Conservation (phyloP, 2,888 invertebrate species). For the Cheilosia pagana region DNA sequence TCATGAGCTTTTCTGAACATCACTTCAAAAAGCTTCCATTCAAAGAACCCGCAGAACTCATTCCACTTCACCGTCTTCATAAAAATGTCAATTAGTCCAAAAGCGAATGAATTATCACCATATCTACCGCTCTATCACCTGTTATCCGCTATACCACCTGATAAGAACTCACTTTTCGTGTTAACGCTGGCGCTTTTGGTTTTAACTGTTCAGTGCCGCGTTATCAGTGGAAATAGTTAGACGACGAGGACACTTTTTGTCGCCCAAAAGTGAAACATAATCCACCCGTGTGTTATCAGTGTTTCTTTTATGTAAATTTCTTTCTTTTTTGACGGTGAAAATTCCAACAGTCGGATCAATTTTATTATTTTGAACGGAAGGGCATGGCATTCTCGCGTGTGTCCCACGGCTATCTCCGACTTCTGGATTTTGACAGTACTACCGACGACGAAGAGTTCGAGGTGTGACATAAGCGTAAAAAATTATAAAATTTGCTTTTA, state of each 20-base stretch:
- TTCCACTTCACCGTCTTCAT: neutral
- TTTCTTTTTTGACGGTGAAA: slow-evolving; percentile 11
- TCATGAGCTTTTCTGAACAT: neutral
- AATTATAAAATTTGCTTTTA: neutral
- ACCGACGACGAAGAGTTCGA: slow-evolving; percentile 36
- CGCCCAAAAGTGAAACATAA: slow-evolving; percentile 14
- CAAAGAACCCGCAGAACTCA: too few species aligned
- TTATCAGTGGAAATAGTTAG: slow-evolving; percentile 57
- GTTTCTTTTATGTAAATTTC: neutral
- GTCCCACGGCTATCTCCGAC: slow-evolving; percentile 51
- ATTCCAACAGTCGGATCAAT: slow-evolving; percentile 35
- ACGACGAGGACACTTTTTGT: slow-evolving; percentile 17
- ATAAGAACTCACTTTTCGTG: slow-evolving; percentile 41
- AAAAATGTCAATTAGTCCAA: slow-evolving; percentile 13
- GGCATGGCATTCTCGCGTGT: slow-evolving; percentile 56
- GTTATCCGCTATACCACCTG: slow-evolving; percentile 33
- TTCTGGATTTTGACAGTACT: slow-evolving; percentile 56
- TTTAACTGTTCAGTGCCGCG: slow-evolving; percentile 44
- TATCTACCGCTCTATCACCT: slow-evolving; percentile 24
- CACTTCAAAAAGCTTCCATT: neutral
- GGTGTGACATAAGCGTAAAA: slow-evolving; percentile 1
- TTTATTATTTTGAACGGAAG: too few species aligned
- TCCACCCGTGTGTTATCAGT: neutral
- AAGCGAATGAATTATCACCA: slow-evolving; percentile 11
- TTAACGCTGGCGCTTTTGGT: slow-evolving; percentile 44